These are phyloP conservation scores for Hipposideros armiger DNA, from an alignment of 2,113 vertebrate genomes.

Conservation along the genomic window DNA sequence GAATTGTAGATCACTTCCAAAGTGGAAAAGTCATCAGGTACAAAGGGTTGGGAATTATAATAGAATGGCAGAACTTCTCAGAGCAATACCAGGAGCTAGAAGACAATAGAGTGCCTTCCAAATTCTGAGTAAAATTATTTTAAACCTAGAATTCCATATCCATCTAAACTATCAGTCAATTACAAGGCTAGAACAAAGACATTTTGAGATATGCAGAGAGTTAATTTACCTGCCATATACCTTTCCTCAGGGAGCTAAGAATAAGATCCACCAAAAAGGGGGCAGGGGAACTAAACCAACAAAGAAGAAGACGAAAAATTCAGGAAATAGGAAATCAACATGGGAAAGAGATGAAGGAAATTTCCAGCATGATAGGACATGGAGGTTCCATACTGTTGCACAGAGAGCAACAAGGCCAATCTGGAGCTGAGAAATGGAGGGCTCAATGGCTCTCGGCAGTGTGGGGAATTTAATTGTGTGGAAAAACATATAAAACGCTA, in stretches of 20 bases:
- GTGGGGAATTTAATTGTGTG: neutral
- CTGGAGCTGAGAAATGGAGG: neutral
- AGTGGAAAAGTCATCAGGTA: neutral
- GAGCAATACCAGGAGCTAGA: neutral
- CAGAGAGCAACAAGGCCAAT: neutral
- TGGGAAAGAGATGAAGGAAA: neutral
- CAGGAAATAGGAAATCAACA: neutral
- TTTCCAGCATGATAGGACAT: neutral
- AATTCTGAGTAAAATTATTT: neutral
- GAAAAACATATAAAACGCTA: neutral
- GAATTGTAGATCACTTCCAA: neutral
- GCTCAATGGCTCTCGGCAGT: neutral
- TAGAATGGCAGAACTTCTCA: neutral
- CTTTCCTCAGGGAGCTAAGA: conserved; percentile 47
- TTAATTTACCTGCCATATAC: neutral
- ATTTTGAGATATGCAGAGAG: neutral
- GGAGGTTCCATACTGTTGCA: neutral
- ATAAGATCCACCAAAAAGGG: neutral
- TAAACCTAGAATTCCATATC: neutral
- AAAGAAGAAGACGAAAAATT: neutral
- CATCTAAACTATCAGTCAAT: neutral
- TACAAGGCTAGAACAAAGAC: conserved; percentile 34
- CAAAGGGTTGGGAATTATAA: neutral
- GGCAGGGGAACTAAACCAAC: neutral
- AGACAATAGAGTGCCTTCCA: neutral